A percentile compares a stretch with the other conserved stretches of the same genome.
Conservation (phyloP, 2,888 invertebrate species). For the Erebia aethiops region DNA sequence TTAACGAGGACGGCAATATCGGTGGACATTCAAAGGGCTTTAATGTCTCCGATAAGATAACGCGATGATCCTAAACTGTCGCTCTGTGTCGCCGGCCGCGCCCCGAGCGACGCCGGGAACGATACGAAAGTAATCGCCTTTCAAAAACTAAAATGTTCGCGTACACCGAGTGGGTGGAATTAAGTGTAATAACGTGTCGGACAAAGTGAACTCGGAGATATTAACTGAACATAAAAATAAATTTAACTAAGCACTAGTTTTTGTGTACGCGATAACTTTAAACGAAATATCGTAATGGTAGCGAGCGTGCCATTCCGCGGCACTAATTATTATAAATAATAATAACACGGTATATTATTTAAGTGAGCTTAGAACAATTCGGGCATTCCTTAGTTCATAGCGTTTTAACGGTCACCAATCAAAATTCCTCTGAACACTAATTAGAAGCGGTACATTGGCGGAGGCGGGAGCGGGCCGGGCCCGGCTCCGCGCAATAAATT, state of each 20-base stretch:
- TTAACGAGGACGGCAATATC: neutral
- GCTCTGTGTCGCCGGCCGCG: neutral
- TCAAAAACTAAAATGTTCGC: neutral
- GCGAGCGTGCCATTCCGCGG: conserved; percentile 28
- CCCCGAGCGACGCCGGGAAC: neutral
- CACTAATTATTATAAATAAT: conserved; percentile 31
- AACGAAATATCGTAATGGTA: conserved; percentile 6
- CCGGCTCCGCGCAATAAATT: conserved; percentile 39
- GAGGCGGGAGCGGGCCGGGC: conserved; percentile 31
- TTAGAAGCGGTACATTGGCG: conserved; percentile 30
- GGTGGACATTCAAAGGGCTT: conserved; percentile 51
- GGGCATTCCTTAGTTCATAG: conserved; percentile 33
- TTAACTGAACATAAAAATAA: neutral
- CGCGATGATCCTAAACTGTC: conserved; percentile 28
- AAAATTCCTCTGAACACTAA: conserved; percentile 41
- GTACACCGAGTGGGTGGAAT: neutral
- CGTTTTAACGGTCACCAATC: conserved; percentile 38
- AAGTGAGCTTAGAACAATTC: conserved; percentile 28
- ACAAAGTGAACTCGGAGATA: neutral
- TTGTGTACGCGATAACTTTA: neutral
- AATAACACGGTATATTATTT: conserved; percentile 26
- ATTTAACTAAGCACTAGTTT: neutral
- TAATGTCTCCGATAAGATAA: conserved; percentile 64
- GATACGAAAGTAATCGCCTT: neutral
- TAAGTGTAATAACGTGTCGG: neutral